Evolutionary conservation across 1,140 invertebrate species (phyloP).

Genomic region (Araneus ventricosus): DNA sequence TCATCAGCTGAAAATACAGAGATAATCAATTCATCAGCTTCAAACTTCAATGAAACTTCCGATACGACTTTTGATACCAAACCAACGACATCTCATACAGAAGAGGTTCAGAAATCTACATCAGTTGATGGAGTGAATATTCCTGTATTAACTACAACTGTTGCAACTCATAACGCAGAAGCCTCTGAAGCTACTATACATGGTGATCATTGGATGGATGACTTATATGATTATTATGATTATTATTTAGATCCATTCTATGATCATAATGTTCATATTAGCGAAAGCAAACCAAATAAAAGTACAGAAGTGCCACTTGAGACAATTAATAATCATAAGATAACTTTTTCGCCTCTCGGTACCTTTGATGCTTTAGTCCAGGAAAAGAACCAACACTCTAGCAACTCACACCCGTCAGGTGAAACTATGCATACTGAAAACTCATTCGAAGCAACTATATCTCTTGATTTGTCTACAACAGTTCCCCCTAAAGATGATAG

Average conservation of each 20-base stretch:
- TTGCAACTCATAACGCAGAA: neutral
- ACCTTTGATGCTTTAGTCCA: neutral
- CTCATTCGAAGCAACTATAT: neutral
- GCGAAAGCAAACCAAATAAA: neutral
- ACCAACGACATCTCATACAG: neutral
- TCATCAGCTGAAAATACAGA: neutral
- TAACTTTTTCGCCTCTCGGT: neutral
- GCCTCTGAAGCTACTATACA: constrained; percentile 34
- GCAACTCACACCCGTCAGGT: neutral
- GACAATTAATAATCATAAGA: constrained; percentile 30
- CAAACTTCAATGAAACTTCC: neutral
- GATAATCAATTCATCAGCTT: neutral
- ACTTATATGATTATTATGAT: constrained; percentile 67
- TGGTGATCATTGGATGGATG: constrained; percentile 43
- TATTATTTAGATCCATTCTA: constrained; percentile 52
- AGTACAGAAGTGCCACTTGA: neutral
- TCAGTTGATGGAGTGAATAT: neutral
- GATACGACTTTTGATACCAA: neutral
- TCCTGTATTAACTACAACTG: neutral
- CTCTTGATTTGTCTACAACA: neutral
- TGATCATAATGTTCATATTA: neutral
- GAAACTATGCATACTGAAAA: neutral
- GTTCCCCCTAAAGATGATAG: neutral
- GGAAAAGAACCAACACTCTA: neutral
- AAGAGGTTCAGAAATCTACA: neutral